Base-by-base conservation (phyloP, 2,113 vertebrate genomes). In the Bucco capensis region DNA sequence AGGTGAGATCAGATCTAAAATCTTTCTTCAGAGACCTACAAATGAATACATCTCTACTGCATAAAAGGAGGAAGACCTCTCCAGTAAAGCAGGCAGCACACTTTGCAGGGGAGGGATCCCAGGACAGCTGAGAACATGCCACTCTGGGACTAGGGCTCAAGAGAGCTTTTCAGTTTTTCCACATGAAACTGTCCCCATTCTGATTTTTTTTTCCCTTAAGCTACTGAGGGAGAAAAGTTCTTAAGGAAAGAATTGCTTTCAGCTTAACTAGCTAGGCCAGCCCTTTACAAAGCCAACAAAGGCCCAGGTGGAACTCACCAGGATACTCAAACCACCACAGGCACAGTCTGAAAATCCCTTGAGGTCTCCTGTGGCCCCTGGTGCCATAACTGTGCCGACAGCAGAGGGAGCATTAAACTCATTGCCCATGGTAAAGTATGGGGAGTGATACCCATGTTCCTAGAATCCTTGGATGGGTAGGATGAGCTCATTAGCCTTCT, bases 161-260 rank as follows among this genome's bases (percentile, higher is more conserved):
- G 61, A 69, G 37, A 46, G 57, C 53, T 94, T 92, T 90, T 81
- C 77, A 61, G 35, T 42, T 86, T 47, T 86, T 70, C 81, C 0
- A 1, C 77, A 84, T 75, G 81, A 92, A 93, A 90, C 70, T 81
- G 66, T 87, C 38, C 61, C 77, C 33, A 6, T 72, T 83, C 79
- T 35, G 22, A 16, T 31, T 1, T 28, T 57, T 86, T 65, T 62
- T 75, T 84, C 65, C 13, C 42, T 82, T 62, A 72, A 60, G 42
- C 37, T 82, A 38, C 42, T n/a, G n/a, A n/a, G 62, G 50, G 71
- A 93, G 72, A 79, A 93, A 90, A 77, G 33, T 28, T 86, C 69
- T 94, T 46, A 78, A 83, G 83, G 61, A 86, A 78, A 78, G 31
- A 75, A 81, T 54, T 90, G 42, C 60, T 89, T 94, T 86, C 79